These are phyloP conservation scores for Fulmarus glacialis DNA, from an alignment of 2,113 vertebrate species.

Conservation along the genomic window DNA sequence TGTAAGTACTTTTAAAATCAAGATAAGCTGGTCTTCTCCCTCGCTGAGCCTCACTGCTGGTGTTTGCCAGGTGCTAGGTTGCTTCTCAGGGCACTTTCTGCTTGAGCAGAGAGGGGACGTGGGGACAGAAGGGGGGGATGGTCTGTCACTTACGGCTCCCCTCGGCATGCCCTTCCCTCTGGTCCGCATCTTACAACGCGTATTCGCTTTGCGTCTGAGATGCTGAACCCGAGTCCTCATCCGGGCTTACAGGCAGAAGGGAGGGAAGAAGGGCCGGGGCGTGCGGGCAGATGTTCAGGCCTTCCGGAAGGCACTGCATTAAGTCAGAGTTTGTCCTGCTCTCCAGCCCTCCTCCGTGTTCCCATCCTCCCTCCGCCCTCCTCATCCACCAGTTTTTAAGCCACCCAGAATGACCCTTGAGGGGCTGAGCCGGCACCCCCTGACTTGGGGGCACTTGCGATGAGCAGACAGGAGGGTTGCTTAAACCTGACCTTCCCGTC, in stretches of 20 bases:
- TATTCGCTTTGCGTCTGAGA: background rate
- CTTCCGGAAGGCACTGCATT: background rate
- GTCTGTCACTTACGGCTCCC: background rate
- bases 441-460: background rate
- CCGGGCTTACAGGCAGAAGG: background rate
- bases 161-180: background rate
- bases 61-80: background rate
- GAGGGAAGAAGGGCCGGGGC: background rate
- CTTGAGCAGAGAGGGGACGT: background rate
- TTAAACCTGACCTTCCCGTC: background rate
- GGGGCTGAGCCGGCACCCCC: background rate
- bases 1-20: background rate
- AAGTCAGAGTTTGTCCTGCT: background rate
- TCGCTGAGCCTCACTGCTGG: background rate
- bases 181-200: rapidly evolving
- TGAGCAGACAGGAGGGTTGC: background rate
- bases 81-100: background rate
- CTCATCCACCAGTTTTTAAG: background rate
- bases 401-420: background rate
- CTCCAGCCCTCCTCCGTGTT: background rate
- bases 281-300: background rate
- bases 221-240: background rate
- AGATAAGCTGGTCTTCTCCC: background rate
- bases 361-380: background rate
- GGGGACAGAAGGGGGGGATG: background rate